phyloP scores from a whole-genome alignment of 1,140 invertebrate genomes.

The Chironomus striatipennis region DNA sequence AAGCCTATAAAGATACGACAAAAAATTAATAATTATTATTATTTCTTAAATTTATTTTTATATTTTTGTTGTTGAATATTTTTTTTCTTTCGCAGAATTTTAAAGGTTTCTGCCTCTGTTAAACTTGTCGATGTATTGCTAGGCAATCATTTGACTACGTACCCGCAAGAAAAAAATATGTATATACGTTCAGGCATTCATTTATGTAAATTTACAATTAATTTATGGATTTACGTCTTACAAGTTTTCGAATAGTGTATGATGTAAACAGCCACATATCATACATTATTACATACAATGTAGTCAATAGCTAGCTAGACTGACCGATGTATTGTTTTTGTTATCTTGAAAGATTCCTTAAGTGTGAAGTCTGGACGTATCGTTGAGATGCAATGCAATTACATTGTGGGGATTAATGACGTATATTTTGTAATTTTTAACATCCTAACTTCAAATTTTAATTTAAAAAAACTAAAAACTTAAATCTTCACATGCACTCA shows the following conservation, averaged over 20 bases:
- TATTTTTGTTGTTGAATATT: neutral
- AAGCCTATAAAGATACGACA: slow-evolving; percentile 32
- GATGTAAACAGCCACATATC: neutral
- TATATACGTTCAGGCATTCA: neutral
- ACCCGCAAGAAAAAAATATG: neutral
- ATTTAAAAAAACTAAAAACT: no score
- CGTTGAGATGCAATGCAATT: no score
- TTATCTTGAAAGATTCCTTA: no score
- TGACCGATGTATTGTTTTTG: no score
- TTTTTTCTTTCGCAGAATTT: neutral
- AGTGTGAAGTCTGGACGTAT: no score
- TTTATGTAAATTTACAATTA: slow-evolving; percentile 15
- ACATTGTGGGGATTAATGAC: no score
- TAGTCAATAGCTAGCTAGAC: neutral
- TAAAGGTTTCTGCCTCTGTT: neutral
- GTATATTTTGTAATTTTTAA: no score
- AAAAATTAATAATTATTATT: slow-evolving; percentile 1
- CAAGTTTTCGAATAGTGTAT: neutral
- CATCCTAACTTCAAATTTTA: no score
- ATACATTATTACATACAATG: neutral
- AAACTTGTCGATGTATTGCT: no score
- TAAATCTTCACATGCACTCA: no score
- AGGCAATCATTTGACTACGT: neutral
- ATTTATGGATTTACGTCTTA: slow-evolving; percentile 11
- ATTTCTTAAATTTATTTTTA: neutral